A percentile compares a stretch with the other conserved stretches of the same genome.
Evolutionary conservation across 2,113 vertebrate genomes (phyloP).

Genomic region (Anguilla japonica): DNA sequence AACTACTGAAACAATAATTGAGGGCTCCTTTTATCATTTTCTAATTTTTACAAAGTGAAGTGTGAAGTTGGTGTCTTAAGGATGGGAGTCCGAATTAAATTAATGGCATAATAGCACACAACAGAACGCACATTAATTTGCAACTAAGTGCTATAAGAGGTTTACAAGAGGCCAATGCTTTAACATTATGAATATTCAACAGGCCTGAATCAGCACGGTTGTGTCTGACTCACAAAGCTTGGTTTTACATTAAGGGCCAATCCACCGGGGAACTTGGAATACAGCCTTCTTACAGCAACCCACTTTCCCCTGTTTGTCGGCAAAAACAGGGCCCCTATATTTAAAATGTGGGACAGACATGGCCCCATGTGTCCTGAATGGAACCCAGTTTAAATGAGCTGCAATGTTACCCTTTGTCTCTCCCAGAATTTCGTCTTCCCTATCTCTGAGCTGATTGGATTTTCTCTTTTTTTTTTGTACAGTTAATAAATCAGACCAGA

Average conservation of each 20-base stretch:
- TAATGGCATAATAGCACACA: background rate
- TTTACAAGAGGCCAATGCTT: background rate
- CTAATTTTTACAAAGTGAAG: background rate
- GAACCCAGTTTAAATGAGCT: constrained; percentile 68
- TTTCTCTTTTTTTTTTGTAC: background rate
- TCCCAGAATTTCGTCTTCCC: constrained; percentile 24
- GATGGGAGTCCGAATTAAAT: no score
- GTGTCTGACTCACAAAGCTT: background rate
- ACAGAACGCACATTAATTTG: background rate
- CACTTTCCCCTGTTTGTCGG: constrained; percentile 63
- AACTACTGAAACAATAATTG: background rate
- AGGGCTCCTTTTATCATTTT: background rate
- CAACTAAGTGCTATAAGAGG: background rate
- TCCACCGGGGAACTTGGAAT: constrained; percentile 6
- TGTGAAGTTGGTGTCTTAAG: background rate
- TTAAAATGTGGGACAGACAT: constrained; percentile 70
- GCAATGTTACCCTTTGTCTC: constrained; percentile 34
- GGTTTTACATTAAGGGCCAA: background rate
- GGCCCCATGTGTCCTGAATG: constrained; percentile 57
- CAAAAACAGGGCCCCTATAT: constrained; percentile 68
- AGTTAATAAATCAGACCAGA: background rate
- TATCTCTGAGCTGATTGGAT: background rate
- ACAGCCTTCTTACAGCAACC: constrained; percentile 56
- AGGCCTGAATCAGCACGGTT: background rate
- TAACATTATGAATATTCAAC: background rate